Evolutionary conservation across 2,888 invertebrate genomes (phyloP).

Genomic region (Meganola albula): DNA sequence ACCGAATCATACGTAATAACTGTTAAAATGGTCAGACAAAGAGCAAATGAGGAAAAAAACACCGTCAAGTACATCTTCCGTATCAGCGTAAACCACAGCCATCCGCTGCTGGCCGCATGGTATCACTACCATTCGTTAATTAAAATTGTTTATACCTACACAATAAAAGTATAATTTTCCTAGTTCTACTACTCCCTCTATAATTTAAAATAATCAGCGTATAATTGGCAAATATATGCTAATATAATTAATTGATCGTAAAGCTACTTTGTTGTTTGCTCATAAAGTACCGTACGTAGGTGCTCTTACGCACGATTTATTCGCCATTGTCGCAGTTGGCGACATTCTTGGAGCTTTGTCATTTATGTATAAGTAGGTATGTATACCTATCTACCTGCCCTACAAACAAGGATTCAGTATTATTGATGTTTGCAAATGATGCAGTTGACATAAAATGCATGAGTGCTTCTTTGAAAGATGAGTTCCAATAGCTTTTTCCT

Average conservation of each 20-base stretch:
- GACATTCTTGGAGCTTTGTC: slow-evolving; percentile 20
- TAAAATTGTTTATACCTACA: slow-evolving; percentile 12
- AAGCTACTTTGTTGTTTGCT: slow-evolving; percentile 17
- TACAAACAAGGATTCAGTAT: slow-evolving; percentile 8
- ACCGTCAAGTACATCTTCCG: slow-evolving; percentile 30
- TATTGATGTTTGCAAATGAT: background rate
- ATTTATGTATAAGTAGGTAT: too few relatives aligned
- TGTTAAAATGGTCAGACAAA: slow-evolving; percentile 27
- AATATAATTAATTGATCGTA: slow-evolving; percentile 14
- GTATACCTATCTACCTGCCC: too few relatives aligned
- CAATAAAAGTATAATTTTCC: slow-evolving; percentile 26
- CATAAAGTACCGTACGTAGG: slow-evolving; percentile 15
- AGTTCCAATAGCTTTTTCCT: too few relatives aligned
- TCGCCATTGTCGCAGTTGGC: slow-evolving; percentile 21
- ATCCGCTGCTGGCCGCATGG: slow-evolving; percentile 15
- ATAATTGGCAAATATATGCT: slow-evolving; percentile 23
- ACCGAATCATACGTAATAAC: too few relatives aligned
- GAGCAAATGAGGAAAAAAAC: slow-evolving; percentile 33
- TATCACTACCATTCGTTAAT: slow-evolving; percentile 4
- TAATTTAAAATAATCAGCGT: slow-evolving; percentile 25
- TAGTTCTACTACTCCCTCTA: slow-evolving; percentile 20
- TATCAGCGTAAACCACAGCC: slow-evolving; percentile 20
- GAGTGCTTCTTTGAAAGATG: too few relatives aligned
- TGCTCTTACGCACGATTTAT: slow-evolving; percentile 16
- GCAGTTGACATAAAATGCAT: too few relatives aligned